These are phyloP conservation scores for Proisotoma minuta DNA, from an alignment of 2,888 invertebrate genomes.

Conservation along the genomic window DNA sequence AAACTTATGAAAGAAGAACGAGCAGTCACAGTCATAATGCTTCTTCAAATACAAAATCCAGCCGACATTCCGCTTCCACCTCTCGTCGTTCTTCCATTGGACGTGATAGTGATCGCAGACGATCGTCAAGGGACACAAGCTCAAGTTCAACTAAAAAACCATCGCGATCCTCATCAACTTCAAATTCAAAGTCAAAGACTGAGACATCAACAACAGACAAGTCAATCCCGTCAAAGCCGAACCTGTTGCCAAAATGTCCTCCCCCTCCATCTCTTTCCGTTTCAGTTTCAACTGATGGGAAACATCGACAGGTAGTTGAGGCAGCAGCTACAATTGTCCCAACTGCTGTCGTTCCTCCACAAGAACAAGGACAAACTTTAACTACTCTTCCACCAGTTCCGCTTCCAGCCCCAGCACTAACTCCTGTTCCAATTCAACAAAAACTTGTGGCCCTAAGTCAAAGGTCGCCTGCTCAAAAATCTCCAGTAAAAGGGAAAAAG, in stretches of 20 bases:
- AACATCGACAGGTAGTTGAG: background rate
- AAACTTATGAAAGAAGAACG: background rate
- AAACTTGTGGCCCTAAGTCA: too few relatives aligned
- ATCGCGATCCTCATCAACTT: background rate
- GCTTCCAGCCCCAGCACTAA: too few relatives aligned
- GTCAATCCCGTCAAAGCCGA: background rate
- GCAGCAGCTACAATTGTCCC: background rate
- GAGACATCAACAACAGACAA: background rate
- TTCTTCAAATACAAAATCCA: background rate
- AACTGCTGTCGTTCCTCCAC: background rate
- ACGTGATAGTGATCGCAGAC: too few relatives aligned
- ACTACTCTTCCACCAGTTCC: too few relatives aligned
- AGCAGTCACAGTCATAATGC: background rate
- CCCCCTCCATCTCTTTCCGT: conserved; percentile 1
- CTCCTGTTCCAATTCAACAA: too few relatives aligned
- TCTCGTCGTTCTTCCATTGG: too few relatives aligned
- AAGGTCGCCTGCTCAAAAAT: too few relatives aligned
- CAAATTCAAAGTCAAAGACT: background rate
- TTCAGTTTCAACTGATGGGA: background rate
- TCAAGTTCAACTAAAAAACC: background rate
- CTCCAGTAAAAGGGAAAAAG: too few relatives aligned
- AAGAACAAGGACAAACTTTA: too few relatives aligned
- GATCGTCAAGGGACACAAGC: too few relatives aligned
- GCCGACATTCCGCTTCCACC: background rate
- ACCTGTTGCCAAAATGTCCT: background rate